A percentile compares a stretch with the other conserved stretches of the same genome.
Conservation (phyloP, 1,140 invertebrate genomes). For the Calosoma granatense region DNA sequence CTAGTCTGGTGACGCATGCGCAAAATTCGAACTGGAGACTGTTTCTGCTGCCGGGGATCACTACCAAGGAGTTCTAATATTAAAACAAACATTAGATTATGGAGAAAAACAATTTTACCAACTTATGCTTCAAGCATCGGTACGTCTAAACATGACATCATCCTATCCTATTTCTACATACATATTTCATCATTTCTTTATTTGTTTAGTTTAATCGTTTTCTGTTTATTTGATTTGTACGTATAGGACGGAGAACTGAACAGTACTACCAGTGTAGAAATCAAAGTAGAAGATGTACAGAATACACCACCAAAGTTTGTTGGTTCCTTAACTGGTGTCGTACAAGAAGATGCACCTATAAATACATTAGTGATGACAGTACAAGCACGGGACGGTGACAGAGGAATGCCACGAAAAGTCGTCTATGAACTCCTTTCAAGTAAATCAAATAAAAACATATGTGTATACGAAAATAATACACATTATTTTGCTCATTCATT, state of each 20-base stretch:
- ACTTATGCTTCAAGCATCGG: slow-evolving; percentile 55
- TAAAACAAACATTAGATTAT: slow-evolving; percentile 56
- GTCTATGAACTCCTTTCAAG: slow-evolving; percentile 70
- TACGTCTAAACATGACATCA: slow-evolving; percentile 46
- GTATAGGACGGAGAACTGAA: slow-evolving; percentile 75
- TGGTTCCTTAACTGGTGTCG: slow-evolving; percentile 65
- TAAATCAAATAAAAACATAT: slow-evolving; percentile 38
- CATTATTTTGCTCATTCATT: slow-evolving; percentile 22
- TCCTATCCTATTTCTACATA: slow-evolving; percentile 17
- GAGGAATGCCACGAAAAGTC: slow-evolving; percentile 65
- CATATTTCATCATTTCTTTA: not conserved
- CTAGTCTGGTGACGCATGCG: slow-evolving; percentile 59
- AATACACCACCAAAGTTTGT: slow-evolving; percentile 74
- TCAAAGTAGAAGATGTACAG: slow-evolving; percentile 72
- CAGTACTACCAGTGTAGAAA: slow-evolving; percentile 53
- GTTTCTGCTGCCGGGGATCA: slow-evolving; percentile 50
- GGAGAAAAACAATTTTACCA: slow-evolving; percentile 64
- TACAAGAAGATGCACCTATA: slow-evolving; percentile 75
- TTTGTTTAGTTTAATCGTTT: too few relatives aligned
- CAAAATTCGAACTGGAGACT: slow-evolving; percentile 56
- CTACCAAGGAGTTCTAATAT: slow-evolving; percentile 53
- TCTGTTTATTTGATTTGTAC: too few relatives aligned
- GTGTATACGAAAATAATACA: not conserved
- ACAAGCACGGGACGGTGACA: slow-evolving; percentile 72
- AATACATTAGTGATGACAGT: slow-evolving; percentile 72